Conservation (phyloP, 2,113 vertebrate species). For the Syrmaticus mikado region DNA sequence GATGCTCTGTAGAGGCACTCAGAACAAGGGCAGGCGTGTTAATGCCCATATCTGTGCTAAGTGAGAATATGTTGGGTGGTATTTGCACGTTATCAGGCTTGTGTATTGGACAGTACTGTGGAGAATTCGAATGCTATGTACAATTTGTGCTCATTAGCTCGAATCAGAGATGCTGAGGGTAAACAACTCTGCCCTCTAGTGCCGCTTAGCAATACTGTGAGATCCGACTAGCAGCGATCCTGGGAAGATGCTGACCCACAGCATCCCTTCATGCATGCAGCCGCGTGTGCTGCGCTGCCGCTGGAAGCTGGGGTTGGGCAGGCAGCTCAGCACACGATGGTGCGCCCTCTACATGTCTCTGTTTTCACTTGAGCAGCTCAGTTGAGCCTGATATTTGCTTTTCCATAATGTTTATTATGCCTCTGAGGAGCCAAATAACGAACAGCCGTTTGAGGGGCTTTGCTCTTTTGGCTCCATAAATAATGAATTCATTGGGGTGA, state of each 20-base stretch:
- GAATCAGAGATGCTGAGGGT: background rate
- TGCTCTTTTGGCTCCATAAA: constrained; percentile 48
- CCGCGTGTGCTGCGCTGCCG: accelerated
- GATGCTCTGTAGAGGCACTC: background rate
- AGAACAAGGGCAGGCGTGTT: background rate
- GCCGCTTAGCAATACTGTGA: background rate
- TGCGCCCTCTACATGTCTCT: background rate
- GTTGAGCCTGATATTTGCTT: background rate
- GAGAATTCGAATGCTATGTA: background rate
- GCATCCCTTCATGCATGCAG: background rate
- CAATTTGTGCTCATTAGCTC: accelerated
- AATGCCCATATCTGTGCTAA: background rate
- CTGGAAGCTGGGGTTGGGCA: background rate
- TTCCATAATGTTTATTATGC: constrained; percentile 33
- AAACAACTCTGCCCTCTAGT: constrained; percentile 63
- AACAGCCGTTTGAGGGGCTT: constrained; percentile 29
- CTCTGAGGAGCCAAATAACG: constrained; percentile 40
- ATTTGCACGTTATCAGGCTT: background rate
- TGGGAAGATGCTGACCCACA: background rate
- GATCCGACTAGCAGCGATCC: accelerated
- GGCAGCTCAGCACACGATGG: background rate
- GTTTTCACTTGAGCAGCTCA: background rate
- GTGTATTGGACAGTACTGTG: background rate
- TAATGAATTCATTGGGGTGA: constrained; percentile 34
- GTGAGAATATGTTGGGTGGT: background rate